Conservation (phyloP, 2,113 vertebrate genomes). For the Conger conger region DNA sequence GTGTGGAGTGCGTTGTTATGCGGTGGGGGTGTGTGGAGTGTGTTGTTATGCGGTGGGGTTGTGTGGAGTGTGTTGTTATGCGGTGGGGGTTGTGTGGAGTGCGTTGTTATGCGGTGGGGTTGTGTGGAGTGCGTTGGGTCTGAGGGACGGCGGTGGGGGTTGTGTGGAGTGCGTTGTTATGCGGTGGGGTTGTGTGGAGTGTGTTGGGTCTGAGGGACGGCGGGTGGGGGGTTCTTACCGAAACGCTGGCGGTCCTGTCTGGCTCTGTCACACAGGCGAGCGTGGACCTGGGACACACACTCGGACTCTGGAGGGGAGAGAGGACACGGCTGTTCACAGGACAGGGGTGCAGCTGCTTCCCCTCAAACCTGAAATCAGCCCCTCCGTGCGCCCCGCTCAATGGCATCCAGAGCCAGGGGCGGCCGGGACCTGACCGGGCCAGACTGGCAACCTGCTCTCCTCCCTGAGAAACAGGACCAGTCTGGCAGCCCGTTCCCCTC, state of each 20-base stretch:
- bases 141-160: background rate
- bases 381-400: background rate
- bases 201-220: background rate
- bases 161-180: constrained; percentile 6
- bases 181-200: background rate
- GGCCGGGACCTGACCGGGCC: background rate
- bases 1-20: background rate
- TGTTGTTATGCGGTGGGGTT: no score
- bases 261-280: constrained; percentile 70
- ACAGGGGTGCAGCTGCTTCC: constrained; percentile 1
- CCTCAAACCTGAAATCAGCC: background rate
- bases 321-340: background rate
- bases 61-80: constrained; percentile 3
- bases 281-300: constrained; percentile 67
- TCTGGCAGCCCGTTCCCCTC: background rate
- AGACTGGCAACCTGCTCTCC: background rate
- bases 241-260: constrained; percentile 61
- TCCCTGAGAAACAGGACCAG: background rate
- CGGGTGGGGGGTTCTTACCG: constrained; percentile 64
- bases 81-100: background rate
- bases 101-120: background rate
- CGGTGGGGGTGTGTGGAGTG: no score
- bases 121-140: constrained; percentile 2
- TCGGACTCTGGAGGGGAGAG: constrained; percentile 58
- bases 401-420: background rate